Conservation (phyloP, 2,888 invertebrate genomes). For the Drosophila maculinotata region DNA sequence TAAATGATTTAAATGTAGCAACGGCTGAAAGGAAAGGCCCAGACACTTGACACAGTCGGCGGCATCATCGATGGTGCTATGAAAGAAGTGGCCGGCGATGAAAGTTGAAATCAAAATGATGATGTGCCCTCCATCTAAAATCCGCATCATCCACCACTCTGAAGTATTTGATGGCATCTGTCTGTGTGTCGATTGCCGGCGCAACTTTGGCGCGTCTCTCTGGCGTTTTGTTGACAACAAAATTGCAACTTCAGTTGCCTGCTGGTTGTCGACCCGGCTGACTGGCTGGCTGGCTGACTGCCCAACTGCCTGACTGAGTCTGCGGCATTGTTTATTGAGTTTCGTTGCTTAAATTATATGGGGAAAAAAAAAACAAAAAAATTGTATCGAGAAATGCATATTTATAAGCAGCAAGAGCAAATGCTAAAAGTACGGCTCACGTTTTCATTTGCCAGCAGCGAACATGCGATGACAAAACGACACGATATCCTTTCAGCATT, state of each 20-base stretch:
- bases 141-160: conserved; percentile 34
- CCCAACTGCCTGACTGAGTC: conserved; percentile 17
- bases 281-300: too few relatives aligned
- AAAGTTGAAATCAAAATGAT: conserved; percentile 69
- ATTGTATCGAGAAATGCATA: conserved; percentile 72
- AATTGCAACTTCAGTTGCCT: conserved; percentile 74
- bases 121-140: conserved; percentile 41
- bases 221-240: conserved; percentile 73
- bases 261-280: conserved; percentile 42
- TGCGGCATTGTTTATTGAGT: conserved; percentile 72
- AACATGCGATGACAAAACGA: conserved; percentile 82
- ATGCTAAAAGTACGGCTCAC: conserved; percentile 64
- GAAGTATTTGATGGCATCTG: conserved; percentile 74
- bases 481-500: conserved; percentile 75
- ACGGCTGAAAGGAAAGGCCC: conserved; percentile 41
- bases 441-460: conserved; percentile 71
- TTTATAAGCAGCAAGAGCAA: conserved; percentile 70
- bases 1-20: conserved; percentile 77
- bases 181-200: conserved; percentile 46
- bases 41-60: conserved; percentile 72
- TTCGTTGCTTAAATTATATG: conserved; percentile 74
- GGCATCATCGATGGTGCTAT: conserved; percentile 41
- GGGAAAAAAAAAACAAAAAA: conserved; percentile 28
- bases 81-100: too few relatives aligned
- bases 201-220: conserved; percentile 54